Evolutionary conservation across 2,113 vertebrate species (phyloP), one percentile per base, ranked within the genome.

Genomic region (Thamnaconus septentrionalis): DNA sequence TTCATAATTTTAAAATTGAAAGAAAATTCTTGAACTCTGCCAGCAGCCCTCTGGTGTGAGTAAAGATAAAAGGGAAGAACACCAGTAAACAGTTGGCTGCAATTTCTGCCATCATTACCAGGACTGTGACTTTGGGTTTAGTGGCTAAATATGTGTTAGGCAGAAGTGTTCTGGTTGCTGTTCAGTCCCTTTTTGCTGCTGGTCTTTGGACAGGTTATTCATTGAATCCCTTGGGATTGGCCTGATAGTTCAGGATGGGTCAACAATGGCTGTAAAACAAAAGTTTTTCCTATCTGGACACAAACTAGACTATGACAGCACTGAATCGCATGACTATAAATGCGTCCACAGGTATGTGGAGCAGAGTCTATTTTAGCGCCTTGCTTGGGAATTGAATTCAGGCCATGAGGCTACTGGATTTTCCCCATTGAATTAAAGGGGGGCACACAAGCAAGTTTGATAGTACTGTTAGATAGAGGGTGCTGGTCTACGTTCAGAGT

Each of bases 341-440:
- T 61, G 61, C 63, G 66, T 75, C 57, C 46, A 47, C 71, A 84
- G 76, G 75, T 82, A 87, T 87, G 80, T 90, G 76, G 87, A 75
- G 73, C 85, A 81, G 66, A 57, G 69, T 76, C 87, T 89, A 90
- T 87, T 90, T 89, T 80, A 50, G 68, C 83, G 67, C 39, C 47
- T 58, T 70, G 56, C 69, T 7, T 65, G 78, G 75, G 77, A 84
- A 84, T 85, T 81, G 63, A 90, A 87, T 81, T 76, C 18, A 85
- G 87, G 80, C 69, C 82, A 86, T 1, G 50, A 80, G 75, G 77
- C 71, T 78, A 59, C 64, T 83, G 81, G 81, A 80, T 75, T 73
- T 66, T 12, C 61, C 75, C 79, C 44, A 71, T 40, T 66, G 82
- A 73, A 51, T 66, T 47, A 63, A 85, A 74, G 71, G 64, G 69